These are phyloP conservation scores for Limnephilus marmoratus DNA, from an alignment of 2,888 invertebrate genomes.

Conservation along the genomic window DNA sequence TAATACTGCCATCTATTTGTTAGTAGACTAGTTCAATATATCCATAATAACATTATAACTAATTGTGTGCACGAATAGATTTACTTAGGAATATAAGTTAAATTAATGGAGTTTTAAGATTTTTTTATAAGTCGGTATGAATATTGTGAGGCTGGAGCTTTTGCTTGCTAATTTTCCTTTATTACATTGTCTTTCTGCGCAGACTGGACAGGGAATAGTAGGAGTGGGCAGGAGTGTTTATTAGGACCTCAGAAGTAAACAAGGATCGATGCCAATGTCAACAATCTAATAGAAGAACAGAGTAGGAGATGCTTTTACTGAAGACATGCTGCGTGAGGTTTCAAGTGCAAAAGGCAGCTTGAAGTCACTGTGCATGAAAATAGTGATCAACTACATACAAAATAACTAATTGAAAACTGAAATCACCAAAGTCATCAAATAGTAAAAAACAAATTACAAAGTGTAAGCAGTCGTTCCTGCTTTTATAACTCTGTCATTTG, in stretches of 20 bases:
- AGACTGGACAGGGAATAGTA: not conserved
- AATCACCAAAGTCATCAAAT: not conserved
- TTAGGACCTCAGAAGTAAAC: conserved; percentile 2
- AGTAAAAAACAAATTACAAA: not conserved
- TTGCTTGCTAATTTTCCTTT: not conserved
- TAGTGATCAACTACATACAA: not conserved
- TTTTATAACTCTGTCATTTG: not conserved
- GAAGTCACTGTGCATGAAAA: not conserved
- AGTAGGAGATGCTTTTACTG: not conserved
- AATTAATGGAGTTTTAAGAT: too few relatives aligned
- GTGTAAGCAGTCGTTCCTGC: not conserved
- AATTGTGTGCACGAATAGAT: not conserved
- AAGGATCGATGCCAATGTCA: conserved; percentile 22
- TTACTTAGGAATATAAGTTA: not conserved
- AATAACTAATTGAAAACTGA: not conserved
- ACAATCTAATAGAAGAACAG: not conserved
- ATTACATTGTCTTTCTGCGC: not conserved
- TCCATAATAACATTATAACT: too few relatives aligned
- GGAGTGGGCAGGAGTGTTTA: not conserved
- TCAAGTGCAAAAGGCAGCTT: not conserved
- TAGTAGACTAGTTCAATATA: not conserved
- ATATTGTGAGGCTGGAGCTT: not conserved
- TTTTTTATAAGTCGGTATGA: too few relatives aligned
- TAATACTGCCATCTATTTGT: not conserved
- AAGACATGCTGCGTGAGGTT: not conserved